Base-by-base conservation (phyloP, 2,113 vertebrate species). In the Brachyistius frenatus region DNA sequence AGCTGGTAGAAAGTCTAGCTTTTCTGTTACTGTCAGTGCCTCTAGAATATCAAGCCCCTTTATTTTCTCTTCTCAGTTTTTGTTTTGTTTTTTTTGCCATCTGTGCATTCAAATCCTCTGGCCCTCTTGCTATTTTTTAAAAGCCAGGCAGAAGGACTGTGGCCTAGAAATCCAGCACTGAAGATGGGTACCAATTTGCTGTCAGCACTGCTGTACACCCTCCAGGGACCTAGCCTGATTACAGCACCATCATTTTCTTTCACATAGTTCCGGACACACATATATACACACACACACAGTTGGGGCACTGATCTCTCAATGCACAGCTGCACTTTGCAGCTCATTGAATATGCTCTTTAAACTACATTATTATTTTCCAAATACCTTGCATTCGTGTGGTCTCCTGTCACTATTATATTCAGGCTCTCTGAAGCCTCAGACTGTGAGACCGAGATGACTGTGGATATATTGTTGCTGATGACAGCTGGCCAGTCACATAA, bases 151-250 rank as follows among this genome's bases (percentile, higher is more conserved):
- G 54, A 80, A 50, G 32, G 75, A 79, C 62, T 44, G 37, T 91
- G 91, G 77, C 89, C 91, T 83, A 93, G 90, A 91, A 89, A 87
- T 72, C 52, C 66, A 78, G 78, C 75, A 78, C 46, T 83, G 72
- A 86, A 81, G 82, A 80, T 73, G 83, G 73, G 53, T 57, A 86
- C 77, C 84, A 72, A 86, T 78, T 86, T 58, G 44, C 86, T 87
- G 81, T 92, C 89, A 89, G 86, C 83, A 64, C 80, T 81, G 78
- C 84, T 87, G 81, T 77, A 78, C 39, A 57, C 56, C 76, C 91
- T 79, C 84, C 36, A 10, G 92, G 84, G 91, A 88, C 66, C 66
- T 91, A 90, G 86, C 89, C 91, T 91, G 89, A 90, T 91, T 92
- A 90, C 69, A 81, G 85, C 76, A 8, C 63, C 73, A 90, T 87